phyloP scores from a whole-genome alignment of 2,888 invertebrate genomes.

The Sacculina carcini region DNA sequence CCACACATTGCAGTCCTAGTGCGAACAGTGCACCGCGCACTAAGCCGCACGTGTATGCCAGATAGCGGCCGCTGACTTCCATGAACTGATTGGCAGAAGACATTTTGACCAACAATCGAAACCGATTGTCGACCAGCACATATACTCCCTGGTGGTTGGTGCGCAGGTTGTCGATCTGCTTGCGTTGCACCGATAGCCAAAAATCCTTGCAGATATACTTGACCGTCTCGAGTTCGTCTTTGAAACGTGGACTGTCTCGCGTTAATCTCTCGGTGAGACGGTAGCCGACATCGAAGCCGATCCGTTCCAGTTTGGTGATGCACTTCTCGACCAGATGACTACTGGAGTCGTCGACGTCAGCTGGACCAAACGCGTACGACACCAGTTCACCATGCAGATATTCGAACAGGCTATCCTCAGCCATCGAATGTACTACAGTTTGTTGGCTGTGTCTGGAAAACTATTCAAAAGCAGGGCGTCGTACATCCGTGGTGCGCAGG shows the following conservation, averaged over 20 bases:
- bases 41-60: constrained; percentile 86
- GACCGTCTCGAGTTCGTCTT: constrained; percentile 89
- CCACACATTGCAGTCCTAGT: constrained; percentile 71
- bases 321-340: constrained; percentile 9
- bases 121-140: constrained; percentile 84
- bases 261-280: constrained; percentile 38
- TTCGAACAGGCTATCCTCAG: constrained; percentile 13
- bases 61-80: constrained; percentile 62
- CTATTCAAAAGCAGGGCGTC: no score
- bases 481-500: no score
- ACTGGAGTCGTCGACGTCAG: constrained; percentile 4
- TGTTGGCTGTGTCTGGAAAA: no score
- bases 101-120: constrained; percentile 64
- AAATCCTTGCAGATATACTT: constrained; percentile 98
- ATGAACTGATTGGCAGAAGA: constrained; percentile 72
- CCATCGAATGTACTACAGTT: no score
- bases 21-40: constrained; percentile 83
- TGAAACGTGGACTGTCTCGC: constrained; percentile 71
- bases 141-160: constrained; percentile 97
- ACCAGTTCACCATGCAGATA: constrained; percentile 12
- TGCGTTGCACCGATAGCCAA: constrained; percentile 91
- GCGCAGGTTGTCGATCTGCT: constrained; percentile 86
- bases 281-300: constrained; percentile 29
- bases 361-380: constrained; percentile 7
- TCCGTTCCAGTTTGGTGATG: constrained; percentile 23